Evolutionary conservation across 2,797 vertebrate genomes (phyloP), one percentile per base, ranked within the genome.

Genomic region (Rhodeus uyekii): DNA sequence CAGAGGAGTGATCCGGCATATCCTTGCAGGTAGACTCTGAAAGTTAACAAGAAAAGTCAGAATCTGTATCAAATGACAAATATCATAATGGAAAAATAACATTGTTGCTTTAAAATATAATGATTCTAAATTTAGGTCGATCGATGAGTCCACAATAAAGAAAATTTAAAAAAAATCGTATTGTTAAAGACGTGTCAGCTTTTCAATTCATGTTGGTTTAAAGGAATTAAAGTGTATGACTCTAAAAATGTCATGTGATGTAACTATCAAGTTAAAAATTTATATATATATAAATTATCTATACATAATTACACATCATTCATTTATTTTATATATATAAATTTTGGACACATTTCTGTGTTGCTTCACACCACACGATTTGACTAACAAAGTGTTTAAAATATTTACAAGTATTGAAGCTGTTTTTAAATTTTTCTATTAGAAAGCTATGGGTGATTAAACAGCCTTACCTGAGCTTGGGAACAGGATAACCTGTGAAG

Each of bases 401-500:
- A 55, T 55, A 10, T 53, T 53, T 10, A 50, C 39, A 42, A 14
- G 42, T 27, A 6, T 27, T 58, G 24, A 27, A 58, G 12, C 55
- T 1, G 24, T 13, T 42, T 42, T 10, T 44, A 4, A 27, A 14
- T 27, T 7, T 60, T 60, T 29, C 13, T 27, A 12, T 60, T 14
- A 29, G 24, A 29, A 27, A 29, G 46, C 29, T n/a, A 50, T 3
- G 8, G 7, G 22, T 36, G 22, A 69, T 55, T 16, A 60, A 27
- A 38, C 8, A n/a, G 24, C 14, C 94, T 95, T 86, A 98, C 98
- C 96, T 89, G 95, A 92, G 64, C 88, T 92, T 5, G 98, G 96
- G 89, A 99, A 98, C 44, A 97, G 86, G 79, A 98, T 97, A 61
- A 95, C 92, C 85, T 98, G 92, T 3, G 94, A 94, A 0, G 81